phyloP scores from a whole-genome alignment of 2,888 invertebrate species.

The Sceliomorpha sp. region DNA sequence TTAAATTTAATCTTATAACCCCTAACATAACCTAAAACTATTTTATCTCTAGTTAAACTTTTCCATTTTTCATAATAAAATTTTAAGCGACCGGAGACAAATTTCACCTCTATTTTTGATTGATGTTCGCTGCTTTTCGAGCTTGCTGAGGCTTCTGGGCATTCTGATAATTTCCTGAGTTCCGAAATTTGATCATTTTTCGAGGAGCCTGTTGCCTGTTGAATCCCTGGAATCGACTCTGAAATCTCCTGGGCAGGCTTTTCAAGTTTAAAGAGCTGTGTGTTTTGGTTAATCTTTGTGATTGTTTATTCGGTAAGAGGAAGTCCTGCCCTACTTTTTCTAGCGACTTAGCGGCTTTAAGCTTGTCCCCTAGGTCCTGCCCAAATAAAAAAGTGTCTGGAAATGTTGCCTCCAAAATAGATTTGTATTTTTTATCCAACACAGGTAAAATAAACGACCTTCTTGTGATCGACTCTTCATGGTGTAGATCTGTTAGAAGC shows the following conservation, averaged over 20 bases:
- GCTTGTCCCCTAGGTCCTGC: conserved; percentile 1
- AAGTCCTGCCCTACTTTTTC: conserved; percentile 5
- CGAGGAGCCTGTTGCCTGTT: conserved; percentile 6
- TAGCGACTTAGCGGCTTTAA: neutral
- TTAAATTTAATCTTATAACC: neutral
- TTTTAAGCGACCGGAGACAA: conserved; percentile 2
- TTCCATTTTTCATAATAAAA: neutral
- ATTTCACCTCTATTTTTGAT: conserved; percentile 6
- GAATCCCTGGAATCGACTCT: conserved; percentile 1
- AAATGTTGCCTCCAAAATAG: neutral
- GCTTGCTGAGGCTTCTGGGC: neutral
- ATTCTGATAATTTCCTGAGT: conserved; percentile 2
- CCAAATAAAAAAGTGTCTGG: neutral
- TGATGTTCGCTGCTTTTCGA: neutral
- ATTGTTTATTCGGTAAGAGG: neutral
- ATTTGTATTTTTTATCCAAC: conserved; percentile 6
- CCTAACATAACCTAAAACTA: conserved; percentile 5
- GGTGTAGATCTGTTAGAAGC: neutral
- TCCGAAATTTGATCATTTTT: neutral
- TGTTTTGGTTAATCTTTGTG: neutral
- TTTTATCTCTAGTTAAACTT: conserved; percentile 3
- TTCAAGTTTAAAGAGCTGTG: neutral
- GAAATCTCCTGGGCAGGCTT: conserved; percentile 3
- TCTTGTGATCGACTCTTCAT: neutral
- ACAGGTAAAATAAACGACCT: conserved; percentile 1